Evolutionary conservation across 92 coral and sea anemone species (phyloP).

Genomic region (Zoanthus sansibaricus): DNA sequence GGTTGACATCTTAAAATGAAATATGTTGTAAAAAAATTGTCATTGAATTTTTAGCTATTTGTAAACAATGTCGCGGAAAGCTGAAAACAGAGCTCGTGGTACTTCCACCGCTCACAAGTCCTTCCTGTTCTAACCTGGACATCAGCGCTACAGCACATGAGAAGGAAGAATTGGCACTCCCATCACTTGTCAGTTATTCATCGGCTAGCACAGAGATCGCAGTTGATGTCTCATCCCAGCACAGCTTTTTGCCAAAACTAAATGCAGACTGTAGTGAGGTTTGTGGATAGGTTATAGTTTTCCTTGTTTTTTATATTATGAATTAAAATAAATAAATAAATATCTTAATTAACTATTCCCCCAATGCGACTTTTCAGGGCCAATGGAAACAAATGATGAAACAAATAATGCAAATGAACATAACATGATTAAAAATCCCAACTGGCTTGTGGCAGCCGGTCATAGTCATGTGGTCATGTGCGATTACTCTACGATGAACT

Average conservation of each 20-base stretch:
- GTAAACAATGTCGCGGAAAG: constrained; percentile 43
- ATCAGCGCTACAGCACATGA: not conserved
- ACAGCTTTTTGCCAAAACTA: constrained; percentile 7
- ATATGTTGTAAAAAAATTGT: not conserved
- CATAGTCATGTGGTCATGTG: not conserved
- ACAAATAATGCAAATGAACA: not conserved
- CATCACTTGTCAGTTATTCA: constrained; percentile 3
- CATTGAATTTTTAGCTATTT: constrained; percentile 35
- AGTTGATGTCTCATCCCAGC: constrained; percentile 1
- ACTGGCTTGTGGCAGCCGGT: not conserved
- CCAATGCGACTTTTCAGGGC: not conserved
- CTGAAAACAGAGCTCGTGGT: constrained; percentile 21
- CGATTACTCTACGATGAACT: not conserved
- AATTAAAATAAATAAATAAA: not conserved
- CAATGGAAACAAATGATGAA: not conserved
- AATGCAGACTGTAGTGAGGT: not conserved
- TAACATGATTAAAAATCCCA: not conserved
- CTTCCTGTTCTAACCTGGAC: not conserved
- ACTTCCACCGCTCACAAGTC: constrained; percentile 1
- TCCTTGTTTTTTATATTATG: not conserved
- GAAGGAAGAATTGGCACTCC: not conserved
- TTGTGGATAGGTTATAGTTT: not conserved
- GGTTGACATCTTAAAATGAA: constrained; percentile 11
- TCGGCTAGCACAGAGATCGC: not conserved
- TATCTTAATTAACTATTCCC: constrained; percentile 4